These are phyloP conservation scores for Danio aesculapii DNA, from an alignment of 2,797 vertebrate genomes.

Conservation along the genomic window DNA sequence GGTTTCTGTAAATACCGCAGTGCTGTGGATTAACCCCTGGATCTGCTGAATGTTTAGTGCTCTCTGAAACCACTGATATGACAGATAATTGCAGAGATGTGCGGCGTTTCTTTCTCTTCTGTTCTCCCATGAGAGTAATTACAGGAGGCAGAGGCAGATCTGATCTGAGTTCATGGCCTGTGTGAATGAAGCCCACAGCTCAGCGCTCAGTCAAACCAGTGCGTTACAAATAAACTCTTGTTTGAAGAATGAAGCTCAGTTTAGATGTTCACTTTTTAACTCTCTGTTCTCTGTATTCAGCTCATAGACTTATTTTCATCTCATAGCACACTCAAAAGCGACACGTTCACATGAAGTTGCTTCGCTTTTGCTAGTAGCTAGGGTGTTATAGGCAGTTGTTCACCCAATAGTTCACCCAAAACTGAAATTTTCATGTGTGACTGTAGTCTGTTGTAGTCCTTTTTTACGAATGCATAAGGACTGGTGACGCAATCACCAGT, in stretches of 20 bases:
- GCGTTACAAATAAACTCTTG: background rate
- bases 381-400: no score
- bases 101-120: background rate
- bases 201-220: background rate
- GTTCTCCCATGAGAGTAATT: background rate
- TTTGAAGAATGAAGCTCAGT: background rate
- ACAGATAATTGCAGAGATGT: constrained; percentile 1
- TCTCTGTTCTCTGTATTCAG: background rate
- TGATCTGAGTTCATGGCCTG: constrained; percentile 4
- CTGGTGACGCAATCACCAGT: no score
- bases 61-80: constrained; percentile 5
- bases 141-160: background rate
- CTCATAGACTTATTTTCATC: background rate
- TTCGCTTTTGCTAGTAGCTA: no score
- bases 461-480: no score
- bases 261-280: background rate
- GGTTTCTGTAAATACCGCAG: background rate
- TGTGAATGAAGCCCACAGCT: background rate
- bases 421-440: no score
- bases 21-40: background rate
- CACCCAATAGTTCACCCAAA: no score
- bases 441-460: no score
- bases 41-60: no score
- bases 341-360: no score
- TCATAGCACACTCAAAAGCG: no score